phyloP scores from a whole-genome alignment of 2,888 invertebrate species.

The Leptopilina drosophilae region DNA sequence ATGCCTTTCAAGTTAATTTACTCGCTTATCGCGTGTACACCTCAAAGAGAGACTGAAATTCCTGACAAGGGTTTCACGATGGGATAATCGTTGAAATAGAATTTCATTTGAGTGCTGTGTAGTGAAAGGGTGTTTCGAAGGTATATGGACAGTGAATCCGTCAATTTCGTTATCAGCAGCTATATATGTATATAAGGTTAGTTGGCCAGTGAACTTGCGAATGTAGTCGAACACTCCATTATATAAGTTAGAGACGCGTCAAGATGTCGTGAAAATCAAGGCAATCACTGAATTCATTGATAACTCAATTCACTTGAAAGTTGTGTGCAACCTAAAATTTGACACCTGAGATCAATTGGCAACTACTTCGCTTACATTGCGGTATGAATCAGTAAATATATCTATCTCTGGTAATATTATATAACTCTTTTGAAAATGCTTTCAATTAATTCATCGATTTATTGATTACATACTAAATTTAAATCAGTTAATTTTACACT shows the following conservation, averaged over 20 bases:
- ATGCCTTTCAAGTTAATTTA: not conserved
- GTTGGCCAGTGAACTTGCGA: constrained; percentile 51
- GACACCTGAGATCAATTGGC: constrained; percentile 26
- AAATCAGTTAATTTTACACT: too few species aligned
- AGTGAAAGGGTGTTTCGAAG: constrained; percentile 7
- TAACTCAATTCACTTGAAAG: constrained; percentile 51
- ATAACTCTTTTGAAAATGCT: too few species aligned
- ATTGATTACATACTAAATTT: too few species aligned
- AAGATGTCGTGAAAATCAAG: constrained; percentile 55
- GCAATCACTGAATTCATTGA: constrained; percentile 55
- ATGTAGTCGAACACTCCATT: constrained; percentile 53
- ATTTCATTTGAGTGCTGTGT: constrained; percentile 3
- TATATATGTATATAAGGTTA: constrained; percentile 41
- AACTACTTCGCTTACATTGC: not conserved
- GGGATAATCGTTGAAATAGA: constrained; percentile 17
- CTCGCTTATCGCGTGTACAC: not conserved
- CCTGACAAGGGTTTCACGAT: not conserved
- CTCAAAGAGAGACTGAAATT: constrained; percentile 9
- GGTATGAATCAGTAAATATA: not conserved
- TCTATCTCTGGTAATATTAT: not conserved
- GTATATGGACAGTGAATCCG: constrained; percentile 26
- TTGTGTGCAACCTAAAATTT: constrained; percentile 25
- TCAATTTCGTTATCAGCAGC: constrained; percentile 51
- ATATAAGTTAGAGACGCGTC: constrained; percentile 53
- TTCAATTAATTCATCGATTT: too few species aligned